Base-by-base conservation (phyloP, 2,797 vertebrate genomes). In the Thalassophryne amazonica region DNA sequence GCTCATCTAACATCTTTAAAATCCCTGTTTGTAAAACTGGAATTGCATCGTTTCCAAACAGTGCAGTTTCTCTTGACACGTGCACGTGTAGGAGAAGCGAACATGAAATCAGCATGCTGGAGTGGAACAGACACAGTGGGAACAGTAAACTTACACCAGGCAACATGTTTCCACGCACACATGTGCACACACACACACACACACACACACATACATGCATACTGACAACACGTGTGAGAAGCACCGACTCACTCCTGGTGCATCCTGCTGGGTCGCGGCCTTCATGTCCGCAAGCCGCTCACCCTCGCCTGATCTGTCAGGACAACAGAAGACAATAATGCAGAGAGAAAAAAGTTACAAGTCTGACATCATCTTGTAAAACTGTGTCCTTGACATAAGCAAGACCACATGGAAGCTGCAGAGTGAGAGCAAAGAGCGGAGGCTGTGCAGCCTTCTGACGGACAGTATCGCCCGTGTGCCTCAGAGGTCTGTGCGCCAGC, bases 191-290 rank as follows among this genome's bases (percentile, higher is more conserved):
- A 51, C 14, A 35, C 31, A 41, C 21, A 50, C 34, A 31, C 19
- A 29, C 14, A 18, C 24, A n/a, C 13, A 41, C 25, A 18, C 39
- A n/a, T n/a, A n/a, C n/a, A n/a, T n/a, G 29, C 23, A 36, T 6
- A 9, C 22, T 19, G 33, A 52, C 55, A 38, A 36, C 27, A 32
- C 36, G 32, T 40, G 55, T 48, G 60, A 54, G 49, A 58, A 50
- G 28, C n/a, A 33, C 40, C 30, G 42, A 76, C 69, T 80, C 77
- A 68, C 70, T 78, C 67, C 74, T 31, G 57, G 51, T 17, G 60
- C n/a, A 47, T 75, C 59, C 55, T 23, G 52, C 27, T 17, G n/a
- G 56, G 62, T 73, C 19, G 3, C 10, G 45, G 40, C 42, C 60
- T 76, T 35, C 4, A 0, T 74, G 64, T 60, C 45, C 53, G 25